Evolutionary conservation across 2,888 invertebrate genomes (phyloP).

Genomic region (Lasioglossum vierecki): DNA sequence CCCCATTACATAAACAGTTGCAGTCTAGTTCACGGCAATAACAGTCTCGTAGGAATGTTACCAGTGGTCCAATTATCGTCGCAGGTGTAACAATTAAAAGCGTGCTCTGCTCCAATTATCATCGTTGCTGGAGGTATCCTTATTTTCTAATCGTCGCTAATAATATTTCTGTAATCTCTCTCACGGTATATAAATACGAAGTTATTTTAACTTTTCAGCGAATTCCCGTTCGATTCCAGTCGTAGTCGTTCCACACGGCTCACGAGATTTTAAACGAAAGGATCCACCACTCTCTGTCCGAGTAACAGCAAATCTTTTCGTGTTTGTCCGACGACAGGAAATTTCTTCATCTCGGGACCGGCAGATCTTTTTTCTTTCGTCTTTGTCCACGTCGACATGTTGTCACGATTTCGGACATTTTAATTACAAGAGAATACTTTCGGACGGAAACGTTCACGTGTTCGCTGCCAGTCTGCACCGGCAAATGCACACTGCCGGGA

Average conservation of each 20-base stretch:
- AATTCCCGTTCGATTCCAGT: not conserved
- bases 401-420: constrained; percentile 1
- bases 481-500: not conserved
- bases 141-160: not conserved
- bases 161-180: not conserved
- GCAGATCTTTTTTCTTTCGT: not conserved
- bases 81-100: not conserved
- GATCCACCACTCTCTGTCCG: not conserved
- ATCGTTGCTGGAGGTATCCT: not conserved
- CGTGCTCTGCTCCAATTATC: not conserved
- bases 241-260: not conserved
- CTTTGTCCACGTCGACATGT: not conserved
- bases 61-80: not conserved
- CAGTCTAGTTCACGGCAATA: not conserved
- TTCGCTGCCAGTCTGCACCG: not conserved
- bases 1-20: not conserved
- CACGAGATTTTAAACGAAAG: not conserved
- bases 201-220: not conserved
- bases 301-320: not conserved
- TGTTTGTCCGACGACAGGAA: not conserved
- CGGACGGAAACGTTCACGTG: not conserved
- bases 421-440: not conserved
- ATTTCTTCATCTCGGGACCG: not conserved
- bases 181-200: not conserved
- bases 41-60: not conserved